phyloP scores from a whole-genome alignment of 1,140 invertebrate species.

The Halictus rubicundus region DNA sequence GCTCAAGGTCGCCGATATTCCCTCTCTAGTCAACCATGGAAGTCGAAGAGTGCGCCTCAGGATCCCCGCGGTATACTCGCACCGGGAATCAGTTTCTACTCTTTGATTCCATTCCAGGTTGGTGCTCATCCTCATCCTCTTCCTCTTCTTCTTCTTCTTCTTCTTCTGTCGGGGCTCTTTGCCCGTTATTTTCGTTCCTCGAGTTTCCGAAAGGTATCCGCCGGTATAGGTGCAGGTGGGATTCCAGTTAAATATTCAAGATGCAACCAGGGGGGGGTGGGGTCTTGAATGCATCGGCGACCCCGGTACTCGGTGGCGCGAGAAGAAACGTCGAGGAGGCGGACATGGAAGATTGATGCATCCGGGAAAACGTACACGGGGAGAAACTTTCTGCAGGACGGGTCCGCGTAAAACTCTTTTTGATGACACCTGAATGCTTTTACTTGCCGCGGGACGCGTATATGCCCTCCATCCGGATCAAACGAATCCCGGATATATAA shows the following conservation, averaged over 20 bases:
- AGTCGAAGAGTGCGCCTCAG: background rate
- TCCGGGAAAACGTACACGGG: conserved; percentile 14
- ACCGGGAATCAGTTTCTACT: conserved; percentile 29
- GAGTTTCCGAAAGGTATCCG: conserved; percentile 21
- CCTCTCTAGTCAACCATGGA: conserved; percentile 19
- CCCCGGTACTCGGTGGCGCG: background rate
- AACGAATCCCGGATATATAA: background rate
- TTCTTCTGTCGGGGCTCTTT: background rate
- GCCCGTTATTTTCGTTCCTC: background rate
- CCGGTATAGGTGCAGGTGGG: conserved; percentile 37
- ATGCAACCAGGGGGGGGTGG: background rate
- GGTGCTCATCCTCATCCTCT: background rate
- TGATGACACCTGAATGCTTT: conserved; percentile 33
- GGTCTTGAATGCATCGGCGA: conserved; percentile 4
- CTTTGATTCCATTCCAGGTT: conserved; percentile 33
- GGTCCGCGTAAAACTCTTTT: conserved; percentile 18
- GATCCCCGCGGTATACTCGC: background rate
- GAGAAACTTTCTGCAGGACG: conserved; percentile 15
- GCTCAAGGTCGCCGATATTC: conserved; percentile 34
- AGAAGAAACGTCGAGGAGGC: conserved; percentile 3
- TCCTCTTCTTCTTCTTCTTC: background rate
- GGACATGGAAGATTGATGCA: conserved; percentile 42
- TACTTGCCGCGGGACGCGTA: background rate
- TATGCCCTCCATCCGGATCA: background rate
- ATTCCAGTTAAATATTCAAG: conserved; percentile 50